phyloP scores from a whole-genome alignment of 1,140 invertebrate species.

The Halictus rubicundus region DNA sequence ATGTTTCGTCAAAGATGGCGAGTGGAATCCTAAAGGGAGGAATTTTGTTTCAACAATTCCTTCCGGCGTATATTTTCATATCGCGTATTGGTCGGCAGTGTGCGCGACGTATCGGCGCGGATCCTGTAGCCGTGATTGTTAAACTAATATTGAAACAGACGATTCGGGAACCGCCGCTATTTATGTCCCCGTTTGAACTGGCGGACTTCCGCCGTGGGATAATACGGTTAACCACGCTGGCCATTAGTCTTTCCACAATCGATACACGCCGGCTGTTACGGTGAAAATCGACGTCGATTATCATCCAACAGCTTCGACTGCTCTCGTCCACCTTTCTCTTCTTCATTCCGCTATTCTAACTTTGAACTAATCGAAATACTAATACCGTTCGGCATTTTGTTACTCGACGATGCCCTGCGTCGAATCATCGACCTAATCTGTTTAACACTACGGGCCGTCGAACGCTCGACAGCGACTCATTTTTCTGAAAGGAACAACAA shows the following conservation, averaged over 20 bases:
- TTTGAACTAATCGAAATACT: constrained; percentile 12
- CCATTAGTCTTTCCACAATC: constrained; percentile 70
- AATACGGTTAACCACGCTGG: constrained; percentile 67
- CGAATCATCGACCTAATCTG: too few species aligned
- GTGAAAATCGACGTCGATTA: constrained; percentile 65
- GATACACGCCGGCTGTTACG: constrained; percentile 65
- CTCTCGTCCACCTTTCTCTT: constrained; percentile 25
- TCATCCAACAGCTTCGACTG: constrained; percentile 43
- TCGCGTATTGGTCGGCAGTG: not conserved
- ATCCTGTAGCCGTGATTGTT: constrained; percentile 49
- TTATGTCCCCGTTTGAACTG: constrained; percentile 65
- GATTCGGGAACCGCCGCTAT: constrained; percentile 58
- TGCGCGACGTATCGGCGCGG: constrained; percentile 10
- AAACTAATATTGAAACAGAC: constrained; percentile 64
- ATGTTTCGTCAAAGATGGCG: too few species aligned
- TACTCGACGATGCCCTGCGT: not conserved
- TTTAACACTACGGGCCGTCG: too few species aligned
- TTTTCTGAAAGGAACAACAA: too few species aligned
- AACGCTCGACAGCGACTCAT: too few species aligned
- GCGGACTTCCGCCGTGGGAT: constrained; percentile 65
- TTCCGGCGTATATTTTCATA: not conserved
- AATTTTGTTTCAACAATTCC: not conserved
- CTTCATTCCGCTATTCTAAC: constrained; percentile 28
- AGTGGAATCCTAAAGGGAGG: too few species aligned
- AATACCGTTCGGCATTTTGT: not conserved